These are phyloP conservation scores for Acanthosoma haemorrhoidale DNA, from an alignment of 2,888 invertebrate species.

Conservation along the genomic window DNA sequence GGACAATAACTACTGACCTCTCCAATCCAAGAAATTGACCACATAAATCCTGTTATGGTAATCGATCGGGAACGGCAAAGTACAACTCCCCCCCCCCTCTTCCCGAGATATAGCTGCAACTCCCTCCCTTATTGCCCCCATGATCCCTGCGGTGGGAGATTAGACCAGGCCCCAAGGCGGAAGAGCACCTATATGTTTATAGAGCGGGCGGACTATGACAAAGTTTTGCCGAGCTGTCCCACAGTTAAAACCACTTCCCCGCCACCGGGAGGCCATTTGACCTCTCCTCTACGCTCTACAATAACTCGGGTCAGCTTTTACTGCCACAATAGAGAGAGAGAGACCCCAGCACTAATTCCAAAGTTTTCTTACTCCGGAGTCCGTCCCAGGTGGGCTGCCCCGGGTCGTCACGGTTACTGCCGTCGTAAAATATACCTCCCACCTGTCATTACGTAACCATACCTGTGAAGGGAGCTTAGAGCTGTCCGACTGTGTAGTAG, in stretches of 20 bases:
- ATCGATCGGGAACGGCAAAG: not conserved
- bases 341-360: too few relatives aligned
- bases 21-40: too few relatives aligned
- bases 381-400: not conserved
- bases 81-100: not conserved
- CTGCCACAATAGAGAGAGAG: not conserved
- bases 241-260: constrained; percentile 11
- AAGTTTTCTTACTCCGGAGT: constrained; percentile 8
- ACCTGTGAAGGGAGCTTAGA: too few relatives aligned
- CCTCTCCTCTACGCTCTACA: not conserved
- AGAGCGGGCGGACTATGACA: not conserved
- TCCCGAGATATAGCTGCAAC: not conserved
- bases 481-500: too few relatives aligned
- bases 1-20: too few relatives aligned
- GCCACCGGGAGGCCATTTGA: too few relatives aligned
- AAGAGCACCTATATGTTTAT: too few relatives aligned
- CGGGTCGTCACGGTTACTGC: not conserved
- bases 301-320: constrained; percentile 8
- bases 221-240: not conserved
- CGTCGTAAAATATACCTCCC: too few relatives aligned
- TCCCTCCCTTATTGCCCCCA: not conserved
- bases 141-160: too few relatives aligned
- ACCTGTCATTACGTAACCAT: too few relatives aligned
- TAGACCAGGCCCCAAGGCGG: too few relatives aligned
- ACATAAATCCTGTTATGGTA: too few relatives aligned